Base-by-base conservation (phyloP, 2,888 invertebrate species). In the Dichetophora obliterata region DNA sequence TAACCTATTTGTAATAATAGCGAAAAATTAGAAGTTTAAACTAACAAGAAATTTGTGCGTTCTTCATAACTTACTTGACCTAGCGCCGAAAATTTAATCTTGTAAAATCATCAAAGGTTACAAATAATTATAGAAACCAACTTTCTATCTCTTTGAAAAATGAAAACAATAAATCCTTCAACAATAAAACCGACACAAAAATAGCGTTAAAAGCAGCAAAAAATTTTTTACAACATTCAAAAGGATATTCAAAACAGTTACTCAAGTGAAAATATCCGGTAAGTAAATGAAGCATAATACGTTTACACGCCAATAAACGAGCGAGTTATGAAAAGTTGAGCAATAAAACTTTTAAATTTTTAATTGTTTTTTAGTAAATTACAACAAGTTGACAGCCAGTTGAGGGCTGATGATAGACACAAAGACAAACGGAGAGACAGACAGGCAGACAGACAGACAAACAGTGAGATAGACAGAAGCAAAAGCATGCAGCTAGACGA, bases 361-460 rank as follows among this genome's bases (percentile, higher is more conserved):
- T 76, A 76, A 71, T 76, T 76, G 76, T 71, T 76, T 76, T 71
- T 71, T 66, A 66, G 71, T 76, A 65, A 57, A 27, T 74, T 65
- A 66, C 65, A 73, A 73, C 63, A 9, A 50, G 74, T 24, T 66
- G 52, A 71, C 68, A 68, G 24, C 24, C 6, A 27, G 50, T 14
- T 52, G 52, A 22, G 11, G 31, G 16, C 19, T 2, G 19, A 37
- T 22, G 22, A 5, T 5, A 24, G 59, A 59, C 16, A 43, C 2
- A 5, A 8, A 52, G 31, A 19, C 19, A 27, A 19, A 74, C 63
- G 5, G 54, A 54, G 14, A 27, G 11, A 48, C 72, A 9, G 54
- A 54, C 22, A 19, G 31, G 9, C 34, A 54, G 24, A 50, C 31
- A 31, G 65, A 74, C 65, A 22, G 65, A 74, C 65, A 65, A 16